Evolutionary conservation across 2,113 vertebrate genomes (phyloP).

Genomic region (Bungarus multicinctus): DNA sequence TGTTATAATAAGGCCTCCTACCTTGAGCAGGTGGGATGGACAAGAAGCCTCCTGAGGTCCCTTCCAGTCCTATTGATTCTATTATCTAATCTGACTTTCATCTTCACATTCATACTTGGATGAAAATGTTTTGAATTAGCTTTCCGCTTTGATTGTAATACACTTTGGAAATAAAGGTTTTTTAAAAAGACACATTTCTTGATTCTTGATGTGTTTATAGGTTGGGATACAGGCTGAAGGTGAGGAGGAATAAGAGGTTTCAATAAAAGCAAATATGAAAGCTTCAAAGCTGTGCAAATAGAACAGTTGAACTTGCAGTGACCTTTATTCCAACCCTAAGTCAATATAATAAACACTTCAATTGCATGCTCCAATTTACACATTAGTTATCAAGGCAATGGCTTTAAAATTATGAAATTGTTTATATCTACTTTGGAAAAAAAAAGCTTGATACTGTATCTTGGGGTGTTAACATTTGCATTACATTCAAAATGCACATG

Average conservation of each 20-base stretch:
- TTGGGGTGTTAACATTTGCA: neutral
- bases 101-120: neutral
- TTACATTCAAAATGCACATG: neutral
- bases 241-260: neutral
- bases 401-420: neutral
- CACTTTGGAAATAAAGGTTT: neutral
- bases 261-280: neutral
- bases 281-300: conserved; percentile 16
- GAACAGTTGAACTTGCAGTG: conserved; percentile 6
- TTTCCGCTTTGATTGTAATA: neutral
- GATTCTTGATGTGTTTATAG: neutral
- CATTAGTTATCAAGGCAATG: neutral
- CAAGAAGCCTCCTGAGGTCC: neutral
- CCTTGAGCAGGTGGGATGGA: neutral
- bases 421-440: neutral
- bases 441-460: neutral
- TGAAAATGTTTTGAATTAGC: neutral
- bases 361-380: neutral
- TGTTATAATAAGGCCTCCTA: neutral
- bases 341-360: conserved; percentile 5
- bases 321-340: conserved; percentile 21
- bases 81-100: neutral
- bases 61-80: neutral
- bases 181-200: neutral
- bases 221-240: neutral